Evolutionary conservation across 2,797 vertebrate species (phyloP), one percentile per base, ranked within the genome.

Genomic region (Brotula barbata): DNA sequence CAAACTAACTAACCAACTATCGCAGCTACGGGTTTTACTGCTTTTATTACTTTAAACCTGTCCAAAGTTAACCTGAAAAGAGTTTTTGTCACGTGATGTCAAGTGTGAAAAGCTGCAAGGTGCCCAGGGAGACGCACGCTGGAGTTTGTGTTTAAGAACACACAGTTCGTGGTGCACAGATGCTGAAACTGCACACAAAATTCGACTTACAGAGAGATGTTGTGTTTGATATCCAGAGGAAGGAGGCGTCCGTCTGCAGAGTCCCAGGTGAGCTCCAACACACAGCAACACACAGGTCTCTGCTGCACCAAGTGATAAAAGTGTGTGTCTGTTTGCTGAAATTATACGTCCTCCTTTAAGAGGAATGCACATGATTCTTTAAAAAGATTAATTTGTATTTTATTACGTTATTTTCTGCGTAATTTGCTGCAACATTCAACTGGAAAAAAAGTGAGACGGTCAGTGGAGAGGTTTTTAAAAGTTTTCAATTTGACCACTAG

Each of bases 121-220:
- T 68, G 67, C 53, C 6, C 21, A 41, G 40, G 45, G 58, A 44
- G 49, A 64, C 50, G 9, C 20, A 20, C 13, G 15, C 4, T 11
- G 25, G 23, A 23, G 3, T 1, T 23, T 44, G 40, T 7, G 6
- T 22, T 14, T 34, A 19, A 36, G 13, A 4, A 2, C 8, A 14
- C 7, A 11, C 6, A 47, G 13, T 36, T 36, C 20, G 19, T 41
- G 7, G 2, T 10, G 34, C 0, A 34, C 49, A 62, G 22, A 92
- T 93, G 91, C 60, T 93, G 50, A 85, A 69, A 15, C 45, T 91
- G 40, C 79, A 75, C 25, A 20, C 62, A 12, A 58, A 59, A 13
- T 92, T 92, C 63, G 89, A 92, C 64, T 63, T 91, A 20, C 81
- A 81, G 7, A 82, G 58, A 60, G 90, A 92, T 64, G 90, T 91